These are phyloP conservation scores for Bungarus multicinctus DNA, from an alignment of 2,113 vertebrate species.

Conservation along the genomic window DNA sequence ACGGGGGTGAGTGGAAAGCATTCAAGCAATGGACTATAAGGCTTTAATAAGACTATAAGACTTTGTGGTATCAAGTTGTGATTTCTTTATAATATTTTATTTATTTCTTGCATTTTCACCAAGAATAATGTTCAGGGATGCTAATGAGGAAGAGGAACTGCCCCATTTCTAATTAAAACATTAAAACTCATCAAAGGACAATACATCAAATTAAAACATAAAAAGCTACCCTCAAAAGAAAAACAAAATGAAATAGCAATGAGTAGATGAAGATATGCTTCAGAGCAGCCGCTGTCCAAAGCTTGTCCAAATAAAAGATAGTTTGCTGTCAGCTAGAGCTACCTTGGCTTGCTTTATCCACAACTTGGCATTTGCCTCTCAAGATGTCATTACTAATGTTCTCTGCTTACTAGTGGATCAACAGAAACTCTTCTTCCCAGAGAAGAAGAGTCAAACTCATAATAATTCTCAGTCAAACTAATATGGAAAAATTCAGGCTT, in stretches of 20 bases:
- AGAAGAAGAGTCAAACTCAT: no score
- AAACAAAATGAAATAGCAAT: neutral
- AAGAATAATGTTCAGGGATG: neutral
- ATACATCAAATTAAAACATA: neutral
- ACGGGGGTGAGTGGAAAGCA: neutral
- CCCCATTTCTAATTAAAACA: neutral
- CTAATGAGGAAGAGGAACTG: neutral
- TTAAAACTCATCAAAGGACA: neutral
- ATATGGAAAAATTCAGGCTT: neutral
- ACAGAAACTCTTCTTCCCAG: neutral
- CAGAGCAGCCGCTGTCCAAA: neutral
- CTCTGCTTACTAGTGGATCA: neutral
- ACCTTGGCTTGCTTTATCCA: neutral
- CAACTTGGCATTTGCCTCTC: neutral
- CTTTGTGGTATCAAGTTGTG: neutral
- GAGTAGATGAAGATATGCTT: neutral
- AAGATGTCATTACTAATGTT: neutral
- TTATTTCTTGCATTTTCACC: neutral
- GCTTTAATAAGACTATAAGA: no score
- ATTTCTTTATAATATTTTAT: neutral
- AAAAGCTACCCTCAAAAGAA: neutral
- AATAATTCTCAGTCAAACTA: neutral
- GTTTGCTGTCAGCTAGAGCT: neutral
- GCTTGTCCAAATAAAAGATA: neutral
- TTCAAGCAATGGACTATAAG: neutral